Evolutionary conservation across 1,140 invertebrate genomes (phyloP), one percentile per base, ranked within the genome.

Genomic region (Aphidius ervi): DNA sequence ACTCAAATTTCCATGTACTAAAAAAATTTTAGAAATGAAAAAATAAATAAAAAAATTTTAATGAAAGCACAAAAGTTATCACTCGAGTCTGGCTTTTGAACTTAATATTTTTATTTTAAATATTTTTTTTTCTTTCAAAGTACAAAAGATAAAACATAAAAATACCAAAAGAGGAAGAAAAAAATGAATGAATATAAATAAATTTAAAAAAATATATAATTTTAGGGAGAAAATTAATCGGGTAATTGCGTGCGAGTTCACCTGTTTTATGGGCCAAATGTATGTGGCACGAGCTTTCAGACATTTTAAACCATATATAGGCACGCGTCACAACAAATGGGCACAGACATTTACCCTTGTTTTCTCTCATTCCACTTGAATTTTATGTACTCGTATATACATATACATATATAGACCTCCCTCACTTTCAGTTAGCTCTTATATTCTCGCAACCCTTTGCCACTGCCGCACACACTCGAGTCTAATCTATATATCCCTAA

Each of bases 191-290:
- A 6, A 10, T 9, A 53, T 16, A 56, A 23, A 45, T 5, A 31
- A 54, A 54, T 5, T 37, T n/a, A 41, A 7, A 42, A 9, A 3
- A 56, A 16, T 5, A 9, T 31, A 46, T 46, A 46, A 46, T 46
- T 46, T 31, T 56, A 31, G 8, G 8, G 23, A 37, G 53, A 58
- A 55, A 70, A 70, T 68, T 65, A 70, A 70, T 68, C 62, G 58
- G 9, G 46, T 54, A 31, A 70, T 70, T 61, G 69, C 69, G 68
- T 70, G 69, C 46, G 46, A 39, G 43, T 54, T 54, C 59, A 61
- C 59, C 59, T 61, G 53, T 56, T 43, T 42, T 37, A 37, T 20
- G 31, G 6, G 23, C 50, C 50, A 10, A 46, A 8, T 52, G 49
- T 52, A 31, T 23, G 49, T 55, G 42, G 42, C 59, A 56, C 59